Conservation (phyloP, 2,113 vertebrate genomes). For the Oenanthe melanoleuca region DNA sequence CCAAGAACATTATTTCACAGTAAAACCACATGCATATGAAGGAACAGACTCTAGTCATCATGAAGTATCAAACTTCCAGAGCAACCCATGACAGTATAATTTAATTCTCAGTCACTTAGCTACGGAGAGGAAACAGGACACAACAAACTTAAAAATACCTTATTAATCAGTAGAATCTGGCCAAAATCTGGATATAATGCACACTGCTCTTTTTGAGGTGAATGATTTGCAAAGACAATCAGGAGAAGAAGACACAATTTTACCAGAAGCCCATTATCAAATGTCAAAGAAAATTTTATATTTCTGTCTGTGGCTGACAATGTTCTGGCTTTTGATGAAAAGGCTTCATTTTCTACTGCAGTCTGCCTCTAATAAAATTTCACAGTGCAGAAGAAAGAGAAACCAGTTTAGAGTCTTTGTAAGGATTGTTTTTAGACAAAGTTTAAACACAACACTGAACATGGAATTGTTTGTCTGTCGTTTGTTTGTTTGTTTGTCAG, state of each 20-base stretch:
- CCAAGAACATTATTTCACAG: background rate
- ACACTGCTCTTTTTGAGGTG: slow-evolving; percentile 9
- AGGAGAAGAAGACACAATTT: background rate
- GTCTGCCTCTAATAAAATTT: background rate
- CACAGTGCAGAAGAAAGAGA: background rate
- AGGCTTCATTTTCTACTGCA: background rate
- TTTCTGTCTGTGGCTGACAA: background rate
- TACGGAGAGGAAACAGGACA: background rate
- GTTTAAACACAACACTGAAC: background rate
- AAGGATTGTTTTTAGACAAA: background rate
- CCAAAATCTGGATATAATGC: background rate
- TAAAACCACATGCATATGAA: background rate
- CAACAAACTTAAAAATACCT: background rate
- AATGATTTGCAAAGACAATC: slow-evolving; percentile 24
- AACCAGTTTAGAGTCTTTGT: background rate
- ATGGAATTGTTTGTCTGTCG: background rate
- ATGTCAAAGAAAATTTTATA: slow-evolving; percentile 40
- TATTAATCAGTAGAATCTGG: background rate
- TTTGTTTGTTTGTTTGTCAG: background rate
- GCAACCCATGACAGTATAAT: background rate
- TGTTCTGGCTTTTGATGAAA: background rate
- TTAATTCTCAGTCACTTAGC: background rate
- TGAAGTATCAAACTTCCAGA: background rate
- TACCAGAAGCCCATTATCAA: slow-evolving; percentile 21
- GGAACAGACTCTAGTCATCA: background rate